A percentile compares a stretch with the other conserved stretches of the same genome.
These are phyloP conservation scores for Drosophila bipectinata DNA, from an alignment of 1,140 invertebrate genomes.

Conservation along the genomic window DNA sequence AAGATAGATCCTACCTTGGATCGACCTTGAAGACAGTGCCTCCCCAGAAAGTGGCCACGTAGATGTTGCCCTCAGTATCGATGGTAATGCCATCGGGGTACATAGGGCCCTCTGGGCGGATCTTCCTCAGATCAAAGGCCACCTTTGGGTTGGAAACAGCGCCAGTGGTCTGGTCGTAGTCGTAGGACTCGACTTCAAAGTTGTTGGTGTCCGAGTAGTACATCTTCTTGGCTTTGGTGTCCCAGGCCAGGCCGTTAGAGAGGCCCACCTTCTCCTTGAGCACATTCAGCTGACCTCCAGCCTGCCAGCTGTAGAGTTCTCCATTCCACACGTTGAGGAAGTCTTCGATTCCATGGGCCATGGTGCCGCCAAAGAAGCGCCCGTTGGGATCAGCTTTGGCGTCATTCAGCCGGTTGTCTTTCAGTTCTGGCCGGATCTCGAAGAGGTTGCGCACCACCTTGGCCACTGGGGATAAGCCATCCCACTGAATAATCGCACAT, in stretches of 20 bases:
- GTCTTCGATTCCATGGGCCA: slow-evolving; percentile 84
- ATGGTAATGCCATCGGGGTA: slow-evolving; percentile 91
- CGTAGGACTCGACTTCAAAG: slow-evolving; percentile 88
- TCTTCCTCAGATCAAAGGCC: slow-evolving; percentile 85
- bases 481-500: slow-evolving; percentile 88
- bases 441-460: slow-evolving; percentile 84
- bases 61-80: slow-evolving; percentile 89
- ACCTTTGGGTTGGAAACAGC: slow-evolving; percentile 86
- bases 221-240: slow-evolving; percentile 87
- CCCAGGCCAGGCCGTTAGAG: slow-evolving; percentile 94
- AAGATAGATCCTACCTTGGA: slow-evolving; percentile 54
- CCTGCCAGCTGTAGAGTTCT: slow-evolving; percentile 84
- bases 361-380: slow-evolving; percentile 89
- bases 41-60: slow-evolving; percentile 88
- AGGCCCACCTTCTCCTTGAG: slow-evolving; percentile 86
- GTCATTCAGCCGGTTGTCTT: slow-evolving; percentile 91
- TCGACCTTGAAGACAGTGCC: slow-evolving; percentile 80
- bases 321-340: slow-evolving; percentile 85
- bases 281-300: slow-evolving; percentile 87
- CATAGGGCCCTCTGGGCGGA: slow-evolving; percentile 83
- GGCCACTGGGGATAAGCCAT: slow-evolving; percentile 85
- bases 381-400: slow-evolving; percentile 93
- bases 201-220: slow-evolving; percentile 91
- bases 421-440: slow-evolving; percentile 86
- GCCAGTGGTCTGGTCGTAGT: slow-evolving; percentile 89